These are phyloP conservation scores for Aromia moschata DNA, from an alignment of 2,888 invertebrate species.

Conservation along the genomic window DNA sequence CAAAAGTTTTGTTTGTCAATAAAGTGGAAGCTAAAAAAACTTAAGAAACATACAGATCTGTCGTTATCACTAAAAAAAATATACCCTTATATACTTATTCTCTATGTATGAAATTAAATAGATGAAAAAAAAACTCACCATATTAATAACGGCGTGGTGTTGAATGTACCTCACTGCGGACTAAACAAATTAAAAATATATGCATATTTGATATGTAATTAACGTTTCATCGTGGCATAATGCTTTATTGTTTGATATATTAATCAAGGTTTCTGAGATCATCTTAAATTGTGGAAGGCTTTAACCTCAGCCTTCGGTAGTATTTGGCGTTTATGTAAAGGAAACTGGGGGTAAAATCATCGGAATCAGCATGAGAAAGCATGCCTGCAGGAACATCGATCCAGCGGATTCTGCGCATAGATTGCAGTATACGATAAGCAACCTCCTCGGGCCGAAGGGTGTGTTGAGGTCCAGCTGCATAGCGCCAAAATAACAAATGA, in stretches of 20 bases:
- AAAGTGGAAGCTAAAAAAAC: not conserved
- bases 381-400: conserved; percentile 38
- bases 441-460: not conserved
- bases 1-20: not conserved
- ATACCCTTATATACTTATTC: too few species aligned
- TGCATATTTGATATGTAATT: conserved; percentile 11
- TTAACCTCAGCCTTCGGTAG: conserved; percentile 17
- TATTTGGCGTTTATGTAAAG: conserved; percentile 11
- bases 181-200: conserved; percentile 8
- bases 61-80: too few species aligned
- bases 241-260: conserved; percentile 6
- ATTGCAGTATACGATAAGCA: conserved; percentile 24
- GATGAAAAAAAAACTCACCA: conserved; percentile 34
- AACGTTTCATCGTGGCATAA: conserved; percentile 1
- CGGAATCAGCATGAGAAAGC: too few species aligned
- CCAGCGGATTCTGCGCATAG: conserved; percentile 40
- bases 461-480: not conserved
- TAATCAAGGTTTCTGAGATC: conserved; percentile 29
- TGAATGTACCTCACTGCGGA: conserved; percentile 1
- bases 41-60: too few species aligned
- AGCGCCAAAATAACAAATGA: not conserved
- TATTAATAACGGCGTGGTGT: conserved; percentile 17
- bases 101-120: too few species aligned
- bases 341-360: conserved; percentile 28
- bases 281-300: conserved; percentile 28